Evolutionary conservation across 2,888 invertebrate species (phyloP), one percentile per base, ranked within the genome.

Genomic region (Celastrina argiolus): DNA sequence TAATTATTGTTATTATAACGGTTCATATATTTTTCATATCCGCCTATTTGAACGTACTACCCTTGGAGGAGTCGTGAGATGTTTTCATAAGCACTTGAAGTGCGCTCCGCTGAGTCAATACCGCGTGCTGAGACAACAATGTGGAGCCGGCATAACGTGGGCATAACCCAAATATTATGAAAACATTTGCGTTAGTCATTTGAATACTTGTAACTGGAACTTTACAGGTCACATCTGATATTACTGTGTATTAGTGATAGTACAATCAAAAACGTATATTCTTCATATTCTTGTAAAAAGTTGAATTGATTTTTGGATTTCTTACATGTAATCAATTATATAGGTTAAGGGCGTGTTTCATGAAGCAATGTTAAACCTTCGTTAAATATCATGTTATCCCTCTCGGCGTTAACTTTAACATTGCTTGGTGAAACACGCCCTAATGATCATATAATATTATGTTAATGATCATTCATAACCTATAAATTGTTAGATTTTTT

Each of bases 1-100:
- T 31, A 31, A 6, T 3, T 31, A 0, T 6, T 31, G 7, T 8
- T 42, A 42, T 6, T 42, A 42, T 14, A 5, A 41, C n/a, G 6
- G n/a, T 3, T 10, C 22, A 51, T 22, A 26, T 22, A 1, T 12
- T 51, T 51, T 51, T 51, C 22, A 51, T 51, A 51, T 51, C 51
- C 7, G 1, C 45, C 51, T 22, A 51, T 51, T 51, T 51, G 22
- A 51, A 51, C 22, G 22, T 51, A 26, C 22, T 14, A 22, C 12
- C 22, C 12, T 1, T 12, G 5, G 22, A 10, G 12, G 22, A 10
- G 22, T 14, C 12, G 51, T 51, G 56, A 58, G 28, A 58, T 31
- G 56, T 58, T 58, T 58, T 58, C 58, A 58, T n/a, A 58, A 58
- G 28, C 58, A 58, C 16, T 58, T 8, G 58, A 58, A 58, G 58